Conservation (phyloP, 2,113 vertebrate species). For the Anser cygnoides region DNA sequence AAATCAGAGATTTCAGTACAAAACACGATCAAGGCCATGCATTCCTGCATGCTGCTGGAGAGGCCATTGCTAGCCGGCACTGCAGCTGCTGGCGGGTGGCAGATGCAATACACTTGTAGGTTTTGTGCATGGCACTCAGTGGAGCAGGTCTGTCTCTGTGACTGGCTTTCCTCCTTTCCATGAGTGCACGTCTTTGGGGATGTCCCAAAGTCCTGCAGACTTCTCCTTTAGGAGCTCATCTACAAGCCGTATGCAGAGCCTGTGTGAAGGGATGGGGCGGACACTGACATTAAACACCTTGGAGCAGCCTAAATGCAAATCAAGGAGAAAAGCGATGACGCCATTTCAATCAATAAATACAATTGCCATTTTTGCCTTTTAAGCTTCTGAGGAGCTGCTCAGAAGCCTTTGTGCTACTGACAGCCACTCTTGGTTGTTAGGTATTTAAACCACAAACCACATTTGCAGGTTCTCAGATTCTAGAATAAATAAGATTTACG, state of each 20-base stretch:
- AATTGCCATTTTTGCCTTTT: background rate
- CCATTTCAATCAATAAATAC: background rate
- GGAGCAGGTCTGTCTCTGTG: background rate
- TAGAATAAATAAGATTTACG: background rate
- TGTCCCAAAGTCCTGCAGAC: background rate
- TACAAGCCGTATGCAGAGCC: background rate
- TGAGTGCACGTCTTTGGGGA: no score
- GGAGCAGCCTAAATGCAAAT: background rate
- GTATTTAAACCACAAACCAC: background rate
- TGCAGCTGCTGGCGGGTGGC: background rate
- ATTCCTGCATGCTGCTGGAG: no score
- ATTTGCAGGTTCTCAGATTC: background rate
- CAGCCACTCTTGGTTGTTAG: background rate
- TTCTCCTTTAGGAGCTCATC: background rate
- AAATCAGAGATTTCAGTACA: no score
- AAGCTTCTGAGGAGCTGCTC: background rate
- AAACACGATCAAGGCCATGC: no score
- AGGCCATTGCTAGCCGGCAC: no score
- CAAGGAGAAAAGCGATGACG: background rate
- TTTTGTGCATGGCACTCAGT: background rate
- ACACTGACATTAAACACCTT: background rate
- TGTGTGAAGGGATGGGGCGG: background rate
- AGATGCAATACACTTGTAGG: no score
- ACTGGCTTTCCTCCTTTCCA: background rate
- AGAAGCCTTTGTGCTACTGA: background rate